Evolutionary conservation across 2,797 vertebrate species (phyloP), one percentile per base, ranked within the genome.

Genomic region (Myotis findleyi): DNA sequence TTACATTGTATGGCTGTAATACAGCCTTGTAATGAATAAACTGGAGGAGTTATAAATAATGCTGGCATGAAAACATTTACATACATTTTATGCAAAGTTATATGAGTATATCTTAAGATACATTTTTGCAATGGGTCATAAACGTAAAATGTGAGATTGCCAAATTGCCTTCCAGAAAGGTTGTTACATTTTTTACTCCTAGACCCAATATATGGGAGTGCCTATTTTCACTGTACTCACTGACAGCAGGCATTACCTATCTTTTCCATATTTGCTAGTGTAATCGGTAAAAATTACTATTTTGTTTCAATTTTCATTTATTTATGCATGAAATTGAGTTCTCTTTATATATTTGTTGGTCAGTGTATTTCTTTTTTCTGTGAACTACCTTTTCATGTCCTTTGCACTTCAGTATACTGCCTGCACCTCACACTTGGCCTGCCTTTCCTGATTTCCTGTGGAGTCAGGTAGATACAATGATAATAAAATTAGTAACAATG

Each of bases 221-320:
- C 30, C 30, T 92, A 3, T 93, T 88, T 75, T 77, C 20, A 30
- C 14, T 79, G 4, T 1, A 55, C 13, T 94, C 53, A 64, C 36
- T 80, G 33, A 84, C 1, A 72, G 62, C 7, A 84, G 47, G 53
- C 33, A 68, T 93, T 88, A 66, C 44, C 11, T 8, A 59, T 11
- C 7, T 23, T 89, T 89, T 95, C 8, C 7, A 59, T 76, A 86
- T 95, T 82, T 86, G 25, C 47, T 86, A 27, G 7, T 94, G 71
- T 77, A 82, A 69, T 41, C 53, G 5, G 41, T 71, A 87, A 87
- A 82, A 68, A 81, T 89, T 82, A 64, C 23, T 72, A 18, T 75
- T 18, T 89, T 71, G 17, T 55, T 79, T 91, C 83, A 90, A 84
- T 90, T 92, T 92, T 87, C 20, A 68, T 38, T 89, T 95, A 57